Evolutionary conservation across 2,888 invertebrate genomes (phyloP), one percentile per base, ranked within the genome.

Genomic region (Melanchra persicariae): DNA sequence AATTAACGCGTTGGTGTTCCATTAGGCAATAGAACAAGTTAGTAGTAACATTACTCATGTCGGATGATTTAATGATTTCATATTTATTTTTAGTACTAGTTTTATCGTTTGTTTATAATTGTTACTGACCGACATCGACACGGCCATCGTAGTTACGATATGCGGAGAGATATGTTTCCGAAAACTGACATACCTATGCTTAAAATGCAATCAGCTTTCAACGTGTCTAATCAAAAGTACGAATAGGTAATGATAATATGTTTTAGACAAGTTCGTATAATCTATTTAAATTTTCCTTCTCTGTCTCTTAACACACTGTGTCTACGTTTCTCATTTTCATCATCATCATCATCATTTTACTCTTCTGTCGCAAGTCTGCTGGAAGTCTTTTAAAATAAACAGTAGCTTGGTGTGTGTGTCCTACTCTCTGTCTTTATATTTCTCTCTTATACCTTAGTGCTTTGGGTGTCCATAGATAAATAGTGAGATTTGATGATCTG

Each of bases 61-160:
- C 45, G 43, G 26, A 64, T 37, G 55, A 61, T 49, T 54, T 26
- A 26, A 63, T 76, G 75, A 75, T 55, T 59, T 62, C 76, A 75
- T 52, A 54, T 64, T 77, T 79, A 76, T 70, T 76, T 79, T 63
- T 78, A 65, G 37, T 26, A 45, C 0, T 8, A 52, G 1, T 64
- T 60, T 68, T 74, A 81, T 81, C 57, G 47, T 64, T 79, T 67
- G 67, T 79, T 77, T 77, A 40, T n/a, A 66, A 30, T 75, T 63
- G 17, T 9, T 49, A 64, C 22, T 52, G 57, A 61, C 60, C 24
- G 17, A 26, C 57, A 61, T 57, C 24, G 17, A 26, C 57, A 51
- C 30, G 40, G 37, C 24, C 47, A 17, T n/a, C 26, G 22, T 57
- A 55, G 70, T 66, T 63, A 24, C 26, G n/a, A 76, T 63, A 65